Conservation (phyloP, 2,113 vertebrate species). For the Lichenostomus cassidix region DNA sequence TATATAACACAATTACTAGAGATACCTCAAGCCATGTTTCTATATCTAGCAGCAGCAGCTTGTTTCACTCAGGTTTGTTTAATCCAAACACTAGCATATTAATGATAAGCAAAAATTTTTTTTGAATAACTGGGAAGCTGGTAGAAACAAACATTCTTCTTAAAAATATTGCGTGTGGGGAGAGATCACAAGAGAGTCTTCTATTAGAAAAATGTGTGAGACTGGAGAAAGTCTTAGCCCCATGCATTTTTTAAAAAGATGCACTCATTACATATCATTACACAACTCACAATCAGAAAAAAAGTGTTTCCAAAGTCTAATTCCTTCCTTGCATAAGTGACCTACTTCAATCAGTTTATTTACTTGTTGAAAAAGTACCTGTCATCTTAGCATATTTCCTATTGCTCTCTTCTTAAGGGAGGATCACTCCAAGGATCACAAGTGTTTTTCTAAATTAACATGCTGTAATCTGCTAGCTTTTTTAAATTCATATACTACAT, state of each 20-base stretch:
- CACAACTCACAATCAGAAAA: slow-evolving; percentile 5
- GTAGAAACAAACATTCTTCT: neutral
- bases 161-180: neutral
- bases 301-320: neutral
- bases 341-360: slow-evolving; percentile 53
- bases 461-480: neutral
- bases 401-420: neutral
- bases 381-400: slow-evolving; percentile 39
- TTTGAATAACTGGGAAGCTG: neutral
- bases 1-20: neutral
- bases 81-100: neutral
- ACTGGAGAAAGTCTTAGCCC: neutral
- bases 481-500: neutral
- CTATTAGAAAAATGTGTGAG: neutral
- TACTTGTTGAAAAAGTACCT: slow-evolving; percentile 18
- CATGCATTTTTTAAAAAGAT: neutral
- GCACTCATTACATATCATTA: neutral
- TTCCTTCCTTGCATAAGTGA: slow-evolving; percentile 34
- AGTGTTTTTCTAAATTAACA: slow-evolving; percentile 8
- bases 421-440: neutral
- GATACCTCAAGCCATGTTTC: neutral
- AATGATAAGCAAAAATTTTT: neutral
- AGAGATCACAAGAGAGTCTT: neutral
- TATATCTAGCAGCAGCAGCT: neutral
- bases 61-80: slow-evolving; percentile 3